These are phyloP conservation scores for Gila robusta DNA, from an alignment of 2,797 vertebrate genomes.

Conservation along the genomic window DNA sequence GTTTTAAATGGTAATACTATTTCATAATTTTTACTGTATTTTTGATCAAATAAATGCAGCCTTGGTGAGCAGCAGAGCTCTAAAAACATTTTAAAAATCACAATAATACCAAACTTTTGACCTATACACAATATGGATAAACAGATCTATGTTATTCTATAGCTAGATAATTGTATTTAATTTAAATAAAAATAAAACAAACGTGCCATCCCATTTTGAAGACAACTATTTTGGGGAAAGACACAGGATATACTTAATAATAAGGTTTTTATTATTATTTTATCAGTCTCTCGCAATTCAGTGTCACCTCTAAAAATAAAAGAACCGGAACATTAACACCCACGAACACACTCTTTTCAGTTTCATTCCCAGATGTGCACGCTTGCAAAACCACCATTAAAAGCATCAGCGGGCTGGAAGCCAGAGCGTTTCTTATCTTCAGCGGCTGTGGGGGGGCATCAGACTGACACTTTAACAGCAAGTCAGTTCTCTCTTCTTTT, in stretches of 20 bases:
- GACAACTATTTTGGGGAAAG: conserved; percentile 38
- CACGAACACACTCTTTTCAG: background rate
- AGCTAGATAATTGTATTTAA: background rate
- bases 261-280: background rate
- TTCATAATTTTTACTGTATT: background rate
- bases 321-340: background rate
- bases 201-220: background rate
- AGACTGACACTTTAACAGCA: conserved; percentile 42
- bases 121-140: background rate
- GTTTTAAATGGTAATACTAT: background rate
- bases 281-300: background rate
- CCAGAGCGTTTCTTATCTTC: conserved; percentile 31
- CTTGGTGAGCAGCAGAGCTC: background rate
- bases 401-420: conserved; percentile 12
- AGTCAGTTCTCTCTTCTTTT: conserved; percentile 18
- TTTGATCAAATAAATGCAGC: background rate
- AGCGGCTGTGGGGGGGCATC: conserved; percentile 20
- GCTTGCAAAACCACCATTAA: background rate
- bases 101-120: background rate
- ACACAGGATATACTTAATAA: background rate
- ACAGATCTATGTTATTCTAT: background rate
- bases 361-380: background rate
- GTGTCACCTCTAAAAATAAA: background rate
- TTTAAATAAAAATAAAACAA: background rate
- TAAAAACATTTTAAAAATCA: background rate